Conservation (phyloP, 2,113 vertebrate species). For the Alosa alosa region DNA sequence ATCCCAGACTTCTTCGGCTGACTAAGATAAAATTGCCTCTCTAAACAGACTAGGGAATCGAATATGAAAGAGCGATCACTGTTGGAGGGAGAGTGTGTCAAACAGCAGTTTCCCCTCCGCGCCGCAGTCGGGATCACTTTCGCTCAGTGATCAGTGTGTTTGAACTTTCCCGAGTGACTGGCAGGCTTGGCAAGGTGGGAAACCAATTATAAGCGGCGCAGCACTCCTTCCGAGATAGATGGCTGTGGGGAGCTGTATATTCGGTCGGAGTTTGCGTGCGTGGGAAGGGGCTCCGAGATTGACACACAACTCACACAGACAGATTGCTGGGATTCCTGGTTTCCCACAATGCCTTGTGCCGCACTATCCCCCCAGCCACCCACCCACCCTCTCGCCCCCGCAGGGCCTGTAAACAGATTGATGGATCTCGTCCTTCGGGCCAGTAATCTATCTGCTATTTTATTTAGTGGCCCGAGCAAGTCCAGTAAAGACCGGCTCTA, state of each 20-base stretch:
- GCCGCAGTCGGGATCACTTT: constrained; percentile 4
- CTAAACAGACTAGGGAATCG: not conserved
- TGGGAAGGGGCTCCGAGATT: not conserved
- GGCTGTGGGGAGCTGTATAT: constrained; percentile 2
- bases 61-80: not conserved
- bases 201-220: not conserved
- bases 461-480: constrained; percentile 25
- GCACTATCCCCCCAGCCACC: not conserved
- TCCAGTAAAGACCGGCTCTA: constrained; percentile 18
- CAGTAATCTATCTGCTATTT: constrained; percentile 40
- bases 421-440: constrained; percentile 35
- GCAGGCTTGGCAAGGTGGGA: not conserved
- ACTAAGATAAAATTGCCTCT: not conserved
- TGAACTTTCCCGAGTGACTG: constrained; percentile 8
- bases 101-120: not conserved
- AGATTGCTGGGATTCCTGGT: not conserved
- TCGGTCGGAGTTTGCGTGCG: not conserved
- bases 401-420: constrained; percentile 40
- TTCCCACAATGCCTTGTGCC: constrained; percentile 26
- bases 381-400: constrained; percentile 5
- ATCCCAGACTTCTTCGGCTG: not conserved
- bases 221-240: not conserved
- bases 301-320: constrained; percentile 4
- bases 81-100: not conserved
- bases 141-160: not conserved